Evolutionary conservation across 2,888 invertebrate genomes (phyloP).

Genomic region (Tenthredo notha): DNA sequence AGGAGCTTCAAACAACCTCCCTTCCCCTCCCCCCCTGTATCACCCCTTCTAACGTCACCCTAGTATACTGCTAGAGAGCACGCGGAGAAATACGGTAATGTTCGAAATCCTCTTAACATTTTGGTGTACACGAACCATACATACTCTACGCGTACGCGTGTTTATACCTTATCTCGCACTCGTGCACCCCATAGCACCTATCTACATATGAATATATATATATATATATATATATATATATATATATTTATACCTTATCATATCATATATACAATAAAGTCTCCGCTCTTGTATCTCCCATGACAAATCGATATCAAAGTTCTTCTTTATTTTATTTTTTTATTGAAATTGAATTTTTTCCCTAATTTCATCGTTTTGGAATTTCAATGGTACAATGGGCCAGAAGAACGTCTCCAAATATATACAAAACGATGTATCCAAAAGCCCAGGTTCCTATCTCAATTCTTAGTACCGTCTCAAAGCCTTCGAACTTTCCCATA

Average conservation of each 20-base stretch:
- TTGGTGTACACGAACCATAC: constrained; percentile 14
- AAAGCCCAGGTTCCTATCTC: too few relatives aligned
- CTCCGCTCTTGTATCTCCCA: not conserved
- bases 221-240: not conserved
- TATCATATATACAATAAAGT: not conserved
- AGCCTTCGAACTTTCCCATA: too few relatives aligned
- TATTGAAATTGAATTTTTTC: too few relatives aligned
- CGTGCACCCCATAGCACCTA: constrained; percentile 38
- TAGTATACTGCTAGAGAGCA: not conserved
- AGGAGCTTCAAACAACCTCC: constrained; percentile 12
- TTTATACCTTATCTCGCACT: constrained; percentile 58
- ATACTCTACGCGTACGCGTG: not conserved
- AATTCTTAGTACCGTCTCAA: too few relatives aligned
- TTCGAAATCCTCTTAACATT: constrained; percentile 62
- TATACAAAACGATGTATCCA: too few relatives aligned
- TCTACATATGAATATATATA: too few relatives aligned
- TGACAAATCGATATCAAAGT: not conserved
- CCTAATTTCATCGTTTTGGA: too few relatives aligned
- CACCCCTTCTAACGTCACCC: not conserved
- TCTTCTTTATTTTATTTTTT: not conserved
- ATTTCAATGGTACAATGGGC: too few relatives aligned
- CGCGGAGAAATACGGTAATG: constrained; percentile 62
- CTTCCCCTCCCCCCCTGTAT: not conserved
- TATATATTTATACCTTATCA: not conserved
- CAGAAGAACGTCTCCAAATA: too few relatives aligned